Evolutionary conservation across 2,888 invertebrate species (phyloP), one percentile per base, ranked within the genome.

Genomic region (Polydesmus complanatus): DNA sequence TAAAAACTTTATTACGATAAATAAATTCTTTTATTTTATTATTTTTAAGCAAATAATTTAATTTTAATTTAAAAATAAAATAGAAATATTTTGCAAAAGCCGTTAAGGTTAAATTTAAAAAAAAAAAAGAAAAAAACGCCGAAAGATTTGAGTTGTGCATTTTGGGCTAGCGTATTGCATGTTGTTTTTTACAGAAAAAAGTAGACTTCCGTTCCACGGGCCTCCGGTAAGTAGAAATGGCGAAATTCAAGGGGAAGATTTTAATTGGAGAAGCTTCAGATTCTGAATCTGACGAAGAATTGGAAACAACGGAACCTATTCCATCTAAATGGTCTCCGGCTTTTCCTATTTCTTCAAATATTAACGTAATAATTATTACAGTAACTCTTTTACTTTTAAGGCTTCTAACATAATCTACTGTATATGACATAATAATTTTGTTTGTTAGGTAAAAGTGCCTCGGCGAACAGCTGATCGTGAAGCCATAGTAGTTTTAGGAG

Each of bases 401-500:
- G 18, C 18, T 52, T 11, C 22, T 19, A 52, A 52, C 5, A 52
- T 52, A 52, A 8, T 19, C 11, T 5, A n/a, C 8, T 23, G 11
- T 11, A 21, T n/a, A 21, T 19, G 52, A 23, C n/a, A 23, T 22
- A n/a, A 8, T 23, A 48, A 48, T 48, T 48, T 48, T 48, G 48
- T 3, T 51, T 51, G 51, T 51, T 11, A 51, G 51, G 37, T 37
- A 8, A 37, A 37, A 37, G 14, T 37, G 5, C 37, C 37, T 37
- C 5, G 8, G 14, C 37, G 37, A 19, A 5, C 19, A n/a, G 51
- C 22, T 51, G 51, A 14, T n/a, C 51, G 22, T 51, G 51, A 56
- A 50, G 52, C 54, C 1, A n/a, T 60, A 8, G 60, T 62, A 21
- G 52, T 60, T 3, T 37, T 54, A 27, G 62, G 62, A 1, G 62